A percentile compares a stretch with the other conserved stretches of the same genome.
These are phyloP conservation scores for Scopus umbretta DNA, from an alignment of 2,113 vertebrate species.

Conservation along the genomic window DNA sequence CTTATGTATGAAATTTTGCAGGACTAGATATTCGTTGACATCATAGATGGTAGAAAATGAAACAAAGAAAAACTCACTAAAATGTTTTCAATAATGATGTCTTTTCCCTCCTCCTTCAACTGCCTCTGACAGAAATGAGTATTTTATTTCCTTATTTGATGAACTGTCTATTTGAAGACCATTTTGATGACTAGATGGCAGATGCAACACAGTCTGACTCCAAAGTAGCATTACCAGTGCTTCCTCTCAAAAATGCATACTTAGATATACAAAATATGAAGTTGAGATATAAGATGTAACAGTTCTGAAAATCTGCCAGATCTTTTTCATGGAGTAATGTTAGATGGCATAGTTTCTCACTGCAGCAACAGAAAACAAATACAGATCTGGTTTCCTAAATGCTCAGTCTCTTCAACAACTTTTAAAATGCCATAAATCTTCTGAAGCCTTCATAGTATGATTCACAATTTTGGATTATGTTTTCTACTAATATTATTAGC, in stretches of 20 bases:
- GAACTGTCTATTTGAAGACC: neutral
- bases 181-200: neutral
- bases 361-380: neutral
- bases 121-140: neutral
- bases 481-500: neutral
- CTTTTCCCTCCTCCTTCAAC: neutral
- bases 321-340: neutral
- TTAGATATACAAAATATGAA: neutral
- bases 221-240: fast-evolving
- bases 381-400: neutral
- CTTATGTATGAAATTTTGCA: neutral
- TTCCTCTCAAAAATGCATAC: neutral
- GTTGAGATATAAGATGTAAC: neutral
- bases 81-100: neutral
- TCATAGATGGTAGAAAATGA: neutral
- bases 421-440: neutral
- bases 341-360: neutral
- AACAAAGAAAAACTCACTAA: neutral
- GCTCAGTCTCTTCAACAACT: neutral
- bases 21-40: neutral
- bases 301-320: neutral
- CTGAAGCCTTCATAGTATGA: neutral
- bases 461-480: neutral
- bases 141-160: slow-evolving; percentile 9
- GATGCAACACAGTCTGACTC: neutral